Conservation (phyloP, 2,113 vertebrate genomes). For the Lophius piscatorius region DNA sequence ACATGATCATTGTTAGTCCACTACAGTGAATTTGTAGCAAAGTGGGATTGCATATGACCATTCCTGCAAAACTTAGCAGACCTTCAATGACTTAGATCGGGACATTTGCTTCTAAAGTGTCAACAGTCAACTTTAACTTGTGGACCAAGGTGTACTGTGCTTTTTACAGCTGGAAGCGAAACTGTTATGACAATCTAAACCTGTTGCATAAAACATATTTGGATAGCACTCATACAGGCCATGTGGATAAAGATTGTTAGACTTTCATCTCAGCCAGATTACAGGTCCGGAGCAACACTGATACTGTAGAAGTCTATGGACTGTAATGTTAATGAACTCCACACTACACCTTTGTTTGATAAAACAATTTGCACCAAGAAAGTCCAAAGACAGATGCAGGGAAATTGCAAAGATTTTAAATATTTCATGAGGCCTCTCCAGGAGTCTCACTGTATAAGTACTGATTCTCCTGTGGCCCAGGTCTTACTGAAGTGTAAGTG, state of each 20-base stretch:
- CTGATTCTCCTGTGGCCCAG: not conserved
- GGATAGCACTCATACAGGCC: slow-evolving; percentile 13
- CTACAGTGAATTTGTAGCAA: not conserved
- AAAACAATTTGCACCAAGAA: slow-evolving; percentile 16
- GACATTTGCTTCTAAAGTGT: too few species aligned
- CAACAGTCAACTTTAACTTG: too few species aligned
- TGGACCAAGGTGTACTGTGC: not conserved
- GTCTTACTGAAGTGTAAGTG: slow-evolving; percentile 10
- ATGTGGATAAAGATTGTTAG: slow-evolving; percentile 22
- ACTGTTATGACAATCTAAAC: slow-evolving; percentile 6
- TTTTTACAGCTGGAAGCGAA: slow-evolving; percentile 4
- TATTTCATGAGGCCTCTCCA: slow-evolving; percentile 1
- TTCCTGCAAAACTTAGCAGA: not conserved
- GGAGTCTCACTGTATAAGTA: slow-evolving; percentile 21
- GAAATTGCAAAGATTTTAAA: slow-evolving; percentile 12
- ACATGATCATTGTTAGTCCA: too few species aligned
- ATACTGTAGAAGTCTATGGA: slow-evolving; percentile 34
- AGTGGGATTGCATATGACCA: not conserved
- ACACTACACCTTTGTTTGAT: not conserved
- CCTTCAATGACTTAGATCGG: not conserved
- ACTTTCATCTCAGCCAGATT: slow-evolving; percentile 46
- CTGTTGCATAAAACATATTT: slow-evolving; percentile 41
- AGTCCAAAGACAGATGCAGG: slow-evolving; percentile 26
- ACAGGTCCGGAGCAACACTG: slow-evolving; percentile 34
- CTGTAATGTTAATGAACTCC: slow-evolving; percentile 40